phyloP scores from a whole-genome alignment of 1,140 invertebrate species.

The Thaumetopoea pityocampa region DNA sequence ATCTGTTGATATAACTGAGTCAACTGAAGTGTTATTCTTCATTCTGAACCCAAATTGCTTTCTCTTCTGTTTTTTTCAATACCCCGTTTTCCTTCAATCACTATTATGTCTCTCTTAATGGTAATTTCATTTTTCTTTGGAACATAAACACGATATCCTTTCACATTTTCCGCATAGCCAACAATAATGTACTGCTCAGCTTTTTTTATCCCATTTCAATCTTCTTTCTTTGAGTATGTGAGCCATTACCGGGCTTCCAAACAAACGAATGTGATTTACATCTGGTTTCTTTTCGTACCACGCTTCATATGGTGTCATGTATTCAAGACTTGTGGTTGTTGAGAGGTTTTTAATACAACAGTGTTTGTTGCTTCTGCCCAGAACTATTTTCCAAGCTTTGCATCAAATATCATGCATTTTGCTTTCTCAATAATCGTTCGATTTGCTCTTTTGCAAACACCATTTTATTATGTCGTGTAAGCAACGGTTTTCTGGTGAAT shows the following conservation, averaged over 20 bases:
- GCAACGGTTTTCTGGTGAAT: conserved; percentile 17
- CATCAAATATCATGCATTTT: conserved; percentile 14
- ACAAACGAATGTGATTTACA: conserved; percentile 21
- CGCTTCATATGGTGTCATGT: conserved; percentile 24
- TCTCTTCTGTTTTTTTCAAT: no score
- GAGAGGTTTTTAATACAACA: conserved; percentile 20
- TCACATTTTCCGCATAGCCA: conserved; percentile 1
- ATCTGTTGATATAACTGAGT: no score
- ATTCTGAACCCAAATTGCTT: no score
- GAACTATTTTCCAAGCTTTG: conserved; percentile 10
- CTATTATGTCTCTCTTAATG: no score
- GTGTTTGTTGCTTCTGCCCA: conserved; percentile 22
- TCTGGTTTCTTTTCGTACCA: conserved; percentile 23
- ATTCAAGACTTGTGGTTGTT: conserved; percentile 11
- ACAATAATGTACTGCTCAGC: neutral
- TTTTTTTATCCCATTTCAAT: conserved; percentile 25
- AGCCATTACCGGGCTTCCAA: conserved; percentile 22
- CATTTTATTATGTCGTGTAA: conserved; percentile 23
- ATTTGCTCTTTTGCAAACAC: conserved; percentile 17
- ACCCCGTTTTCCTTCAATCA: no score
- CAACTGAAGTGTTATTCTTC: no score
- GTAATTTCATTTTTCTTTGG: neutral
- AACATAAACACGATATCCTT: conserved; percentile 1
- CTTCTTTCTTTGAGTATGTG: conserved; percentile 20
- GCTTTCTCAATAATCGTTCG: conserved; percentile 18